Evolutionary conservation across 2,797 vertebrate species (phyloP).

Genomic region (Eulemur mongoz): DNA sequence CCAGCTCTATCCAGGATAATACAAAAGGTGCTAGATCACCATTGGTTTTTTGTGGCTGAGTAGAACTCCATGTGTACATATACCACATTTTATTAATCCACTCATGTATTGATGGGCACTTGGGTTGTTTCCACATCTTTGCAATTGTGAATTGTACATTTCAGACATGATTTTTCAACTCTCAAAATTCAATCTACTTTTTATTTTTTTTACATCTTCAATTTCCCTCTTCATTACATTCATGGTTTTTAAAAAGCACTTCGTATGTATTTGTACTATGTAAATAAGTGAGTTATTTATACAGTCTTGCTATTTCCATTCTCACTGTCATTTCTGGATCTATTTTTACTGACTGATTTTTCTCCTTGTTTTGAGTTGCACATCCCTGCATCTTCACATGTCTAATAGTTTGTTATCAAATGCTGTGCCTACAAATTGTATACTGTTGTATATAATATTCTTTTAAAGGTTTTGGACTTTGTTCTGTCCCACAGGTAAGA

Average conservation of each 20-base stretch:
- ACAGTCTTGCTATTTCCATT: background rate
- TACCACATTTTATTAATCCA: too few relatives aligned
- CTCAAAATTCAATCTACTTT: background rate
- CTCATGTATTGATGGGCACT: too few relatives aligned
- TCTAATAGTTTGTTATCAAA: background rate
- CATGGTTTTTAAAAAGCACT: background rate
- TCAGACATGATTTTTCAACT: background rate
- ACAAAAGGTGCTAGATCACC: too few relatives aligned
- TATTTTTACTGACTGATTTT: background rate
- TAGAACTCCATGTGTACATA: too few relatives aligned
- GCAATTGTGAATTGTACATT: background rate
- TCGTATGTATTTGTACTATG: background rate
- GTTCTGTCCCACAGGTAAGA: background rate
- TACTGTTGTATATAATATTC: background rate
- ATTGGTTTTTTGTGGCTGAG: too few relatives aligned
- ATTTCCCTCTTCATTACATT: background rate
- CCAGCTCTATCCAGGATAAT: too few relatives aligned
- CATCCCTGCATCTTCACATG: background rate
- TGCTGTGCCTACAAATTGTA: background rate
- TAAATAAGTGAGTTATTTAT: background rate
- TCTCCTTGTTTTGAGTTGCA: background rate
- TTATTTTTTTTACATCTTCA: background rate
- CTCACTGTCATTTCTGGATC: background rate
- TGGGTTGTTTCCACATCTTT: too few relatives aligned
- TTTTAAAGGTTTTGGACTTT: background rate